phyloP scores from a whole-genome alignment of 2,113 vertebrate genomes.

The Rhizomys pruinosus region DNA sequence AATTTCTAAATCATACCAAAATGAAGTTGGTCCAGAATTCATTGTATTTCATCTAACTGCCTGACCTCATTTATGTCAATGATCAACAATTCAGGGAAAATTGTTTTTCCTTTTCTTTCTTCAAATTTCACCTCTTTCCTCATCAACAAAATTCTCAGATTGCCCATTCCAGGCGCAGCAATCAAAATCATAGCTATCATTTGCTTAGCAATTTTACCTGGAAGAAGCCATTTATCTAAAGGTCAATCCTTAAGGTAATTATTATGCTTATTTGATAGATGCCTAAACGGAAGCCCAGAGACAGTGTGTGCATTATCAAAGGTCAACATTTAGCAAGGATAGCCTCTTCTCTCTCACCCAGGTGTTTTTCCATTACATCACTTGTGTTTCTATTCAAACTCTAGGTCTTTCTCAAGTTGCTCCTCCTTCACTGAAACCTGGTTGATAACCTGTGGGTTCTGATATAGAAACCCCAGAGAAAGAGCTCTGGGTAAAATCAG shows the following conservation, averaged over 20 bases:
- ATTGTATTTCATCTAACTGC: conserved; percentile 44
- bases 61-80: conserved; percentile 18
- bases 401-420: not conserved
- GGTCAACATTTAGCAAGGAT: not conserved
- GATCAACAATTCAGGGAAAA: not conserved
- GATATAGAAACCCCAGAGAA: not conserved
- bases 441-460: not conserved
- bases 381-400: not conserved
- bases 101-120: conserved; percentile 31
- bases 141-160: conserved; percentile 6
- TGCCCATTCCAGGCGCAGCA: conserved; percentile 7
- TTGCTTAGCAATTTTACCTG: conserved; percentile 29
- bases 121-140: conserved; percentile 31
- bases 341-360: not conserved
- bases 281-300: not conserved
- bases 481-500: not conserved
- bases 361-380: not conserved
- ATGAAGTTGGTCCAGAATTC: not conserved
- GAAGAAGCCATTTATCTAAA: conserved; percentile 5
- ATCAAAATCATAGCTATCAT: conserved; percentile 30
- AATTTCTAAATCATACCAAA: conserved; percentile 35
- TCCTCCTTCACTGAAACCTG: not conserved
- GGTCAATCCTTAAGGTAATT: not conserved
- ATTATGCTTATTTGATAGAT: conserved; percentile 22
- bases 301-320: not conserved